Base-by-base conservation (phyloP, 2,797 vertebrate genomes). In the Danio kyathit region DNA sequence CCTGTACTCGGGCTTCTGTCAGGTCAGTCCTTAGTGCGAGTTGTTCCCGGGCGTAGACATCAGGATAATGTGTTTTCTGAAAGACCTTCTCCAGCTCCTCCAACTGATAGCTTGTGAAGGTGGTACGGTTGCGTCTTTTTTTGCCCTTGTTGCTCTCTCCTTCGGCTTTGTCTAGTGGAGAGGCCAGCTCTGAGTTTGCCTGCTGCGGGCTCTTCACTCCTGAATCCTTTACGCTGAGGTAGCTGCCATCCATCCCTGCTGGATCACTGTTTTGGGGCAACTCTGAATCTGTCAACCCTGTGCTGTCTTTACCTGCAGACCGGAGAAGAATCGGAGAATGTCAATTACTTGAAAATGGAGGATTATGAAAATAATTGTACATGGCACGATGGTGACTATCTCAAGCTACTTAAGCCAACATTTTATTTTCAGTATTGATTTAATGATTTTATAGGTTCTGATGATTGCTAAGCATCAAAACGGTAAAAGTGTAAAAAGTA, bases 1-100 rank as follows among this genome's bases (percentile, higher is more conserved):
- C 92, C 98, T 99, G 98, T 65, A 99, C 98, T 0, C 97, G 94
- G 82, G 98, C 97, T 86, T 99, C 98, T 0, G 98, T 99, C 88
- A 99, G 95, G 90, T 99, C 98, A 0, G 98, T 99, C 92, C 98
- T 95, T 92, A 99, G 96, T 59, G 98, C 98, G 84, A 99, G 95
- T 92, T 99, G 98, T 91, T 99, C 98, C 12, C 98, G 94, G 3
- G 98, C 97, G 0, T 99, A 99, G 74, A 99, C 98, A 0, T 99
- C 98, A 0, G 98, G 98, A 85, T 99, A 99, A 92, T 99, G 98
- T 1, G 98, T 99, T 94, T 99, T 99, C 93, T 99, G 97, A 91
- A 99, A 99, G 89, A 99, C 97, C 85, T 99, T 99, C 92, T 99
- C 98, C 91, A 99, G 94, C 90, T 99, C 98, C 82, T 99, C 98